Conservation (phyloP, 2,113 vertebrate species). For the Prionailurus viverrinus region DNA sequence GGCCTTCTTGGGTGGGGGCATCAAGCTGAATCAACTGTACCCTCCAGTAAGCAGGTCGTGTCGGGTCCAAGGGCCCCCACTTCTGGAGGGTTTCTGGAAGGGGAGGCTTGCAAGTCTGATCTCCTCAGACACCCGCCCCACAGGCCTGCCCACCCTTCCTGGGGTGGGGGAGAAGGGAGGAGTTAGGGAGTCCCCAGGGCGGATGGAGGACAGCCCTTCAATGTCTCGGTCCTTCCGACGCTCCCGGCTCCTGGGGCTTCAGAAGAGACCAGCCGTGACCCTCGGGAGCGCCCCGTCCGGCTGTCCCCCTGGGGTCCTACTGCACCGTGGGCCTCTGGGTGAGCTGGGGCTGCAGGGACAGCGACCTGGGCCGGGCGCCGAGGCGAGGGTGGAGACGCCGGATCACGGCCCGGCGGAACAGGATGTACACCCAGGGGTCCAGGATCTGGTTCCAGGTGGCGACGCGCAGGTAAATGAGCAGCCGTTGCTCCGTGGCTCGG, state of each 20-base stretch:
- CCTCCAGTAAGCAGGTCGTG: not conserved
- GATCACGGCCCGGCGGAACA: slow-evolving; percentile 94
- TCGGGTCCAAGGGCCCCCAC: not conserved
- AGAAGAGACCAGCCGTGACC: not conserved
- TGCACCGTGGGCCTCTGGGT: slow-evolving; percentile 77
- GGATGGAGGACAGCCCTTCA: not conserved
- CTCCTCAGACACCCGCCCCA: not conserved
- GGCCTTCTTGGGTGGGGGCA: rapidly evolving
- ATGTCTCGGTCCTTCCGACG: not conserved
- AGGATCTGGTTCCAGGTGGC: slow-evolving; percentile 98
- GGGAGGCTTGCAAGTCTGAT: not conserved
- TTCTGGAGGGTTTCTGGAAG: not conserved
- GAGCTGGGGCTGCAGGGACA: slow-evolving; percentile 87
- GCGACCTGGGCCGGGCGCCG: slow-evolving; percentile 76
- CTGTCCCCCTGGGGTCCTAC: not conserved
- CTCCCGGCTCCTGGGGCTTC: not conserved
- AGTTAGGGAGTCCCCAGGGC: not conserved
- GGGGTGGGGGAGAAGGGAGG: not conserved
- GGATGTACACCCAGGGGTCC: slow-evolving; percentile 98
- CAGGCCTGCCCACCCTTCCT: not conserved
- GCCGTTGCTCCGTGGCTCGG: slow-evolving; percentile 75
- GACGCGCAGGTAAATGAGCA: slow-evolving; percentile 94
- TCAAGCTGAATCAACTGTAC: not conserved
- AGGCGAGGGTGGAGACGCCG: slow-evolving; percentile 90
- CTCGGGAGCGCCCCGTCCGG: not conserved